These are phyloP conservation scores for Euzophera pinguis DNA, from an alignment of 2,888 invertebrate species.

Conservation along the genomic window DNA sequence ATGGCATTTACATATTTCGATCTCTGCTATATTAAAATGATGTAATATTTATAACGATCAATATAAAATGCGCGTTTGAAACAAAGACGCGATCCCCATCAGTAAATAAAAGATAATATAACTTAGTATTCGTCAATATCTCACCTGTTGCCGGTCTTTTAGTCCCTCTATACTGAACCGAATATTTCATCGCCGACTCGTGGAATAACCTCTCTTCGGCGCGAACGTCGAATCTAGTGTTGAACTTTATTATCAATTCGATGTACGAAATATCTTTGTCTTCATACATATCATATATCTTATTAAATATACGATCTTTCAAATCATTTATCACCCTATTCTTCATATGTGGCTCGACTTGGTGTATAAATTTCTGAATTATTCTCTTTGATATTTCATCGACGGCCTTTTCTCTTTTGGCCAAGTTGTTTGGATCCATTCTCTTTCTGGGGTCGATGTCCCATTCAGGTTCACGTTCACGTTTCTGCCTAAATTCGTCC, in stretches of 20 bases:
- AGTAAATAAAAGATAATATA: not conserved
- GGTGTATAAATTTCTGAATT: constrained; percentile 37
- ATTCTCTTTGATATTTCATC: constrained; percentile 49
- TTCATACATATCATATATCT: constrained; percentile 52
- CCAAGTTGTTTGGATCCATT: constrained; percentile 24
- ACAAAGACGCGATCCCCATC: not conserved
- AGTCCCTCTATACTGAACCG: constrained; percentile 37
- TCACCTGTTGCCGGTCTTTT: constrained; percentile 58
- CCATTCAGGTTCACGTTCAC: constrained; percentile 13
- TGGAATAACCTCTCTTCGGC: constrained; percentile 51
- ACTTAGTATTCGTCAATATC: constrained; percentile 19
- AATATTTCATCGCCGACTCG: constrained; percentile 47
- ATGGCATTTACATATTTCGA: too few species aligned
- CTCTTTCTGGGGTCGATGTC: constrained; percentile 15
- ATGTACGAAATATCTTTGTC: constrained; percentile 56
- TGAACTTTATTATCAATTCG: constrained; percentile 57
- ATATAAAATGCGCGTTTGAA: not conserved
- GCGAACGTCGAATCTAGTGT: constrained; percentile 40
- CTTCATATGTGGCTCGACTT: constrained; percentile 34
- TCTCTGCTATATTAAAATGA: too few species aligned
- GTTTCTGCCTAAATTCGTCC: constrained; percentile 14
- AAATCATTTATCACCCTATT: constrained; percentile 44
- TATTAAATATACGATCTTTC: constrained; percentile 31
- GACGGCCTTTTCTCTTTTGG: constrained; percentile 53
- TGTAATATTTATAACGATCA: not conserved